Evolutionary conservation across 2,113 vertebrate species (phyloP), one percentile per base, ranked within the genome.

Genomic region (Mirounga angustirostris): DNA sequence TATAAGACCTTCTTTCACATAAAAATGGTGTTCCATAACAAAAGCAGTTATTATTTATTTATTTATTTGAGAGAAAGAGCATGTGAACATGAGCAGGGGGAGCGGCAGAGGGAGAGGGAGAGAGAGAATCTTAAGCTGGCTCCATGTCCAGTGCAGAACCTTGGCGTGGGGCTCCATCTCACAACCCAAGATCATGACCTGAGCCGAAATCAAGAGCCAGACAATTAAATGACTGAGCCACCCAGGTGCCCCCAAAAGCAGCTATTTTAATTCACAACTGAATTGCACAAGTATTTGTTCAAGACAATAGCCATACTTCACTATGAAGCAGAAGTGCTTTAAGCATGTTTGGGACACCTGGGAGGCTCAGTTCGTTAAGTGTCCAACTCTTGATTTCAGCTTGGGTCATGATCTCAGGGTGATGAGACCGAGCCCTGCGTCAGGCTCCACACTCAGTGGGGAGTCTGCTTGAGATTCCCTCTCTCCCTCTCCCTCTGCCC

Each of bases 281-380:
- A 26, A 4, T 4, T 0, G 1, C 6, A n/a, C 40, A 71, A 58
- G 26, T 0, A 0, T 40, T 69, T 26, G 69, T 69, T 46, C 0
- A 4, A 50, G 52, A n/a, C 59, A 28, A 40, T 22, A 19, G 24
- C 1, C 1, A 9, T 21, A 22, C 9, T 82, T 59, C 1, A 5
- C 59, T 3, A 2, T 0, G 30, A 22, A 59, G 30, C 52, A 36
- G 43, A 61, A 26, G n/a, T 7, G 21, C 36, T 74, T 22, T 14
- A 2, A 15, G 56, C 15, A 7, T 0, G 1, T 24, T 33, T 76
- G 56, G 56, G 56, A 19, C 56, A 58, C 56, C 56, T 58, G 56
- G 56, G 6, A 7, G 56, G 56, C 56, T 58, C 7, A 5, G 56
- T 58, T 5, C 6, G 56, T 58, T 58, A 58, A 21, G 56, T 58